Evolutionary conservation across 1,140 invertebrate species (phyloP), one percentile per base, ranked within the genome.

Genomic region (Phthorimaea operculella): DNA sequence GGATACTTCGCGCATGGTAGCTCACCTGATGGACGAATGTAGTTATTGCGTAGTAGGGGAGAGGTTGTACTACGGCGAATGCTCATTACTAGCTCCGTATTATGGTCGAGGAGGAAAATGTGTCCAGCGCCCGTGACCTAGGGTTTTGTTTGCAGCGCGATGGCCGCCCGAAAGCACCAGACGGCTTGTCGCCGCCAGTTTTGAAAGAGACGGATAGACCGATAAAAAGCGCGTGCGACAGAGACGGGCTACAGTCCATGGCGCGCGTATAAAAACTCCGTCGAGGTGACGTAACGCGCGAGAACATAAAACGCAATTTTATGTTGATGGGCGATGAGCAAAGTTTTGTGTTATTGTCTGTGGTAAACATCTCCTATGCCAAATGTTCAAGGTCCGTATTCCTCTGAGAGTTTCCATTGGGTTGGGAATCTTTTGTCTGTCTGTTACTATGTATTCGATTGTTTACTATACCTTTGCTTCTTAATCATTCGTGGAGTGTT

Each of bases 151-250:
- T 80, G 68, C 74, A 61, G 60, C 63, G 72, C 68, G 57, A 57
- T 67, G 65, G 68, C 65, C 67, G 73, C 59, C 67, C 66, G 64
- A 74, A 69, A 72, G 66, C 59, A 75, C 72, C 80, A 83, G 80
- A 83, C 80, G 69, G 80, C 78, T 72, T 82, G 80, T 83, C 80
- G 80, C 80, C 80, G 66, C 68, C 64, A 56, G 55, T 62, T 59
- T 51, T 45, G 48, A 64, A 58, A 57, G 69, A 73, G 77, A 82
- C 58, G 63, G 58, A 57, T 45, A 49, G 44, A 72, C 55, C 33
- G 39, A 62, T n/a, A 57, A 57, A 51, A 68, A 52, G 21, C 28
- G 59, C 53, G 73, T 49, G 61, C 39, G 63, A 83, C 59, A 52
- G 66, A 69, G 76, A 76, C 44, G 48, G 63, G 14, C 33, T 48